These are phyloP conservation scores for Geococcyx californianus DNA, from an alignment of 2,113 vertebrate species.

Conservation along the genomic window DNA sequence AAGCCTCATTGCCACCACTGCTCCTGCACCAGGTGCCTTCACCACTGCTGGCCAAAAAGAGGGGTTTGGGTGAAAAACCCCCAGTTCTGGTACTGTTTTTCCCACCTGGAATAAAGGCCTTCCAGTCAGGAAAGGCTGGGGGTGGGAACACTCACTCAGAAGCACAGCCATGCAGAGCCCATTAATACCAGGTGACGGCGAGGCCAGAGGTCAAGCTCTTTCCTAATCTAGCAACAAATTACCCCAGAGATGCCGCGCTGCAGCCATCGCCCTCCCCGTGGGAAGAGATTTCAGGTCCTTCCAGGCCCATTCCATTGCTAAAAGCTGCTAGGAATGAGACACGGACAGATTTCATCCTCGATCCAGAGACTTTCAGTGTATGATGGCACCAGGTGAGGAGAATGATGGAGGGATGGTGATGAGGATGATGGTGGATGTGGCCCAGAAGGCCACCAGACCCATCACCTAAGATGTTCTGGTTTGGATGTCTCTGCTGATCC, in stretches of 20 bases:
- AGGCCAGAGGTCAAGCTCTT: slow-evolving; percentile 36
- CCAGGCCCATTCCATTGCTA: rapidly evolving
- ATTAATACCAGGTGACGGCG: background rate
- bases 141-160: rapidly evolving
- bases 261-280: background rate
- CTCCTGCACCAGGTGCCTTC: background rate
- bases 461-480: rapidly evolving
- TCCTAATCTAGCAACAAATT: slow-evolving; percentile 43
- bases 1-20: background rate
- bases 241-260: rapidly evolving
- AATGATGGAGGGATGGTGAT: background rate
- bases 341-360: background rate
- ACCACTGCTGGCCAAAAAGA: background rate
- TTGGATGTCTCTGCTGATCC: background rate
- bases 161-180: rapidly evolving
- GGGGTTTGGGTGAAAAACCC: background rate
- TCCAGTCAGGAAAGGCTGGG: background rate
- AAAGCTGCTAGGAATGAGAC: background rate
- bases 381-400: rapidly evolving
- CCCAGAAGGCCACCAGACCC: background rate
- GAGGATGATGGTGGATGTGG: rapidly evolving
- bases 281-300: background rate
- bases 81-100: rapidly evolving
- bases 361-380: no score
- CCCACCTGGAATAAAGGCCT: background rate